Base-by-base conservation (phyloP, 2,797 vertebrate genomes). In the Syngnathus acus region DNA sequence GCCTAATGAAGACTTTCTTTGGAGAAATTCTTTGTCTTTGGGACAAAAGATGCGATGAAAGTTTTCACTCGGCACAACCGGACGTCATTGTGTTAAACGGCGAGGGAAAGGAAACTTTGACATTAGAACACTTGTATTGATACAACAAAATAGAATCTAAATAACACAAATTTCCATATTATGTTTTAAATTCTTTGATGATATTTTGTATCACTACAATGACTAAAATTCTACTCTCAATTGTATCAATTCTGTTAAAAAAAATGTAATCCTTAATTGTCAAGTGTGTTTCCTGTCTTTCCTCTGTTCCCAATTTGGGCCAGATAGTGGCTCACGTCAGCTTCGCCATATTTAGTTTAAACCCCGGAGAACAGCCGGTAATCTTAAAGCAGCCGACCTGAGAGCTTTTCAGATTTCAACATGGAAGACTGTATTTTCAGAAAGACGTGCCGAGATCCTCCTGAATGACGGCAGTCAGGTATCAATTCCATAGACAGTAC, bases 1-100 rank as follows among this genome's bases (percentile, higher is more conserved):
- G 70, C 71, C 79, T 86, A 89, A 89, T 81, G 84, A 90, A 88
- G 81, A 86, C 87, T 85, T 84, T 85, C 84, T 86, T 89, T 88
- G 86, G 47, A 88, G 74, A 65, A 74, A 79, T 73, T 40, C 74
- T 78, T 87, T 87, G 78, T 86, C 89, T 82, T 84, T 82, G 81
- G 78, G 72, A 91, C 80, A 88, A 91, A 87, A 73, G 74, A 81
- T 57, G 62, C 68, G 61, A 78, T 72, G 69, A 84, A 81, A 74
- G 73, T 82, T 89, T 83, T 75, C 77, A 66, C 65, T 78, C 23
- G 74, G 73, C 73, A 64, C 48, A 50, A 37, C 5, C 47, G 39
- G 37, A 67, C 69, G 65, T 57, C 68, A 64, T 75, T 73, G 66
- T 72, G 66, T 59, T 58, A 60, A 75, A 23, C 48, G 16, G 48